Base-by-base conservation (phyloP, 2,888 invertebrate species). In the Drosophila koepferae region DNA sequence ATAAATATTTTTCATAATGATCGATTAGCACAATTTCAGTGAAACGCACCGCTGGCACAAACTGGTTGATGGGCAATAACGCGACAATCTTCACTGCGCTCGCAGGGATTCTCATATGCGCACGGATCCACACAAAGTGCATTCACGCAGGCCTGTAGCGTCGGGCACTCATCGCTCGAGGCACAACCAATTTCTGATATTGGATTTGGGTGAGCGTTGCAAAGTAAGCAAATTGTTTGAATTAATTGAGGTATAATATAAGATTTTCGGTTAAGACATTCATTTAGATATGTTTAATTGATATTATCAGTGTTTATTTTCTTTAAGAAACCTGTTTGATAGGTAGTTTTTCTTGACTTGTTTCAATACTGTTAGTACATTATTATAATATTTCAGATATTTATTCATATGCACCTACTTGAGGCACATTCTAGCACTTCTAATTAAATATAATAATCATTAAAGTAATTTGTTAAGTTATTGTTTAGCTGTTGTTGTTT, bases 51-150 rank as follows among this genome's bases (percentile, higher is more conserved):
- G 94, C 96, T 96, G 46, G 96, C 95, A 92, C 98, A 98, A 71
- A 97, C 96, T 10, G 97, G 96, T 91, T 96, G 96, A 92, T 98
- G 98, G 86, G 97, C 94, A 86, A 96, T 94, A 53, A 98, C 97
- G 83, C 96, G 96, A 91, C 98, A 98, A 81, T 97, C 96, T 86
- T 97, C 96, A 59, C 95, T 95, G 49, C 94, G 93, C 34, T 94
- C 93, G 91, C 98, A 98, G 3, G 97, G 97, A 76, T 96, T 96
- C 31, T 94, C 95, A 92, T 94, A 94, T 16, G 95, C 94, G 92
- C 98, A 98, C 28, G 98, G 98, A 93, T 97, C 97, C 72, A 96
- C 95, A 91, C 98, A 98, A 80, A 96, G 95, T 23, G 96, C 95
- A 91, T 95, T 95, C 85, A 97, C 94, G 92, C 98, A 98, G 79